Conservation (phyloP, 2,113 vertebrate species). For the Rhodinocichla rosea region DNA sequence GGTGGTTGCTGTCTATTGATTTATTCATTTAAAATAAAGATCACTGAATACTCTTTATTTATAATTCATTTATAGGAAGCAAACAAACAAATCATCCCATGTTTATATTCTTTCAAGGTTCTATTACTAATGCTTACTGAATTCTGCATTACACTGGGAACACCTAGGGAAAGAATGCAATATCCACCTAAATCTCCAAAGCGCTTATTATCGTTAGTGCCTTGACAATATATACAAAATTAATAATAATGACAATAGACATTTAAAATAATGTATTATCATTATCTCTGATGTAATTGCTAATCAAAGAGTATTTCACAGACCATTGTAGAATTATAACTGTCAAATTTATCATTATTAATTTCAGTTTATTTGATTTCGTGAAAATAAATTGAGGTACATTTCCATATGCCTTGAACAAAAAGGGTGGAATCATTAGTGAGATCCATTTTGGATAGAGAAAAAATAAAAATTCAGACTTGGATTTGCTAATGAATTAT, state of each 20-base stretch:
- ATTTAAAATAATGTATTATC: constrained; percentile 23
- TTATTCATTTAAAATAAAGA: neutral
- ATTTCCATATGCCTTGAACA: constrained; percentile 5
- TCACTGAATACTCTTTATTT: neutral
- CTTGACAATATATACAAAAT: constrained; percentile 5
- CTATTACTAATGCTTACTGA: neutral
- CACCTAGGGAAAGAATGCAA: constrained; percentile 12
- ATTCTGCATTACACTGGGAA: neutral
- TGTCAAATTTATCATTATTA: constrained; percentile 4
- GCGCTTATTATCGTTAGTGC: neutral
- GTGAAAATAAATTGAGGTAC: neutral
- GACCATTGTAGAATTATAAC: constrained; percentile 3
- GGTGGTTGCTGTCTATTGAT: neutral
- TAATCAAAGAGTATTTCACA: constrained; percentile 31
- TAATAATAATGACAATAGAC: constrained; percentile 17
- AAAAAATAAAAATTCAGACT: constrained; percentile 11
- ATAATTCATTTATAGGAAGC: neutral
- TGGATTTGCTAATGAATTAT: constrained; percentile 29
- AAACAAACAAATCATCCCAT: neutral
- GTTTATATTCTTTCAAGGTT: neutral
- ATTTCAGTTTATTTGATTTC: constrained; percentile 45
- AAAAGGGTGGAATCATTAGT: constrained; percentile 13
- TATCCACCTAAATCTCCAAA: constrained; percentile 19
- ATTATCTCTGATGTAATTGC: neutral
- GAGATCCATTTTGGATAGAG: neutral